Evolutionary conservation across 2,888 invertebrate genomes (phyloP).

Genomic region (Leucania comma): DNA sequence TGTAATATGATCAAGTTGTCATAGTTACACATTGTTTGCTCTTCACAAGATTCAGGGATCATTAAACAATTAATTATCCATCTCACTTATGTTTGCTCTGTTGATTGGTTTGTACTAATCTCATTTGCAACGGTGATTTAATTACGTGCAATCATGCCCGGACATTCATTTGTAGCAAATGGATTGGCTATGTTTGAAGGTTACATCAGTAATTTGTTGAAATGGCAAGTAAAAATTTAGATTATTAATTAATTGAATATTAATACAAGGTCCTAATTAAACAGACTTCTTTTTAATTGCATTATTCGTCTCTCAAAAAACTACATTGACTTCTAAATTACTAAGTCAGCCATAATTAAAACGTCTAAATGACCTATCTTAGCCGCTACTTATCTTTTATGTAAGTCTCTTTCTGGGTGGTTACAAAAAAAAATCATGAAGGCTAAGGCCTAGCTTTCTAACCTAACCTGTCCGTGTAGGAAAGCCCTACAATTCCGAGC

Average conservation of each 20-base stretch:
- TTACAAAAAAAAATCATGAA: no score
- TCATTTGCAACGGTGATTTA: slow-evolving; percentile 37
- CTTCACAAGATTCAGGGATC: slow-evolving; percentile 26
- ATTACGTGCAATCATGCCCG: slow-evolving; percentile 30
- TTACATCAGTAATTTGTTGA: not conserved
- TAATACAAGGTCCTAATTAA: no score
- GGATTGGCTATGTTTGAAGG: slow-evolving; percentile 7
- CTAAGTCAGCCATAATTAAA: no score
- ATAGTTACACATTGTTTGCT: slow-evolving; percentile 1
- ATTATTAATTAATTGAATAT: not conserved
- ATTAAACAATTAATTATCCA: slow-evolving; percentile 44
- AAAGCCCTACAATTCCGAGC: no score
- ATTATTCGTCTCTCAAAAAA: no score
- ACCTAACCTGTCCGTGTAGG: no score
- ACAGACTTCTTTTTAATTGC: no score
- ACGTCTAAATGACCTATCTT: no score
- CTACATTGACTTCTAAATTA: no score
- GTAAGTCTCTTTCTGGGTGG: no score
- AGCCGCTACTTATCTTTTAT: no score
- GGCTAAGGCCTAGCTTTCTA: no score
- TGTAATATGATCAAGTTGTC: not conserved
- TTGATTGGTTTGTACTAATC: slow-evolving; percentile 44
- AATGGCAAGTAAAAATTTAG: not conserved
- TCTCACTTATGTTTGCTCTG: slow-evolving; percentile 42
- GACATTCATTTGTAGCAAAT: slow-evolving; percentile 21